phyloP scores from a whole-genome alignment of 2,797 vertebrate species.

The Amblyraja radiata region DNA sequence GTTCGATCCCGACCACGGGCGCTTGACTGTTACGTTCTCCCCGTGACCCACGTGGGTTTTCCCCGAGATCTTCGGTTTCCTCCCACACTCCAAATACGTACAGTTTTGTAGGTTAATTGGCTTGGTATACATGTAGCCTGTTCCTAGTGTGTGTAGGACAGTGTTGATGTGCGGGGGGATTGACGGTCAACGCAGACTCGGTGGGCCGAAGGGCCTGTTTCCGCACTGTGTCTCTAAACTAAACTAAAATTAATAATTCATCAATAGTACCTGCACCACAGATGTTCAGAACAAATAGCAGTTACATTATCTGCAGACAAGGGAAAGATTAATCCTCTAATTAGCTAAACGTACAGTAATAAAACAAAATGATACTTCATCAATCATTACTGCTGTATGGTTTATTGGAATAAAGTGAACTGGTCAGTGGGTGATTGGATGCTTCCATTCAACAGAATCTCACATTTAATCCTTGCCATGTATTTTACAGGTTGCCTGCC shows the following conservation, averaged over 20 bases:
- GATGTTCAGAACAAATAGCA: slow-evolving; percentile 27
- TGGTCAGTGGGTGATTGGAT: background rate
- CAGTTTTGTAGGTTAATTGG: too few relatives aligned
- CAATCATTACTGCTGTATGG: slow-evolving; percentile 5
- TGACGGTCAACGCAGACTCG: too few relatives aligned
- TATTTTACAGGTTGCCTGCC: background rate
- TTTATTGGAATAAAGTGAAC: slow-evolving; percentile 28
- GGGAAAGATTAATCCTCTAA: slow-evolving; percentile 27
- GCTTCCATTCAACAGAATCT: slow-evolving; percentile 19
- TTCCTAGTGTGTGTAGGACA: too few relatives aligned
- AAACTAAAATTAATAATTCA: slow-evolving; percentile 9
- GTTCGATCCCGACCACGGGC: too few relatives aligned
- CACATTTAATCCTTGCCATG: slow-evolving; percentile 13
- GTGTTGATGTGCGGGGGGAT: too few relatives aligned
- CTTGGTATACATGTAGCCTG: too few relatives aligned
- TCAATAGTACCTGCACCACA: background rate
- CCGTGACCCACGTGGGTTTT: too few relatives aligned
- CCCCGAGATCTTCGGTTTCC: too few relatives aligned
- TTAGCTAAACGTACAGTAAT: slow-evolving; percentile 26
- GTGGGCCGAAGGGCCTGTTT: too few relatives aligned
- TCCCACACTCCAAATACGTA: too few relatives aligned
- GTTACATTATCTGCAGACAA: slow-evolving; percentile 23
- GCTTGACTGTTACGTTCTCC: too few relatives aligned
- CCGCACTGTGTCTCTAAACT: too few relatives aligned
- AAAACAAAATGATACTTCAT: slow-evolving; percentile 28